phyloP scores from a whole-genome alignment of 37 sponge, comb jelly and placozoan genomes.

The Geodia barretti region DNA sequence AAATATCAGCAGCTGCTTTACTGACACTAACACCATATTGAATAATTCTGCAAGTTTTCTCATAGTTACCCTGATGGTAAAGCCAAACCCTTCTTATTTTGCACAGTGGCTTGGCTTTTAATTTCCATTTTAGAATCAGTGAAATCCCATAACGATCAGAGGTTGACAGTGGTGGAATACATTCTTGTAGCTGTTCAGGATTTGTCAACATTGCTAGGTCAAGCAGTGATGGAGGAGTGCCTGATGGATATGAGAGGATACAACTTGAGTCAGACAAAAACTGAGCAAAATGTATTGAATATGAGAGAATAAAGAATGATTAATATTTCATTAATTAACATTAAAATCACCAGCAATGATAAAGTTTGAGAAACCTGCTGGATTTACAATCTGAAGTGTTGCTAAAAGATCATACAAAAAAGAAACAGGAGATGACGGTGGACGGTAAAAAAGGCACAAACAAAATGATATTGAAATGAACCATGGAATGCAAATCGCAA shows the following conservation, averaged over 20 bases:
- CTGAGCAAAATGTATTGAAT: not conserved
- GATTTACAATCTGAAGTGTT: not conserved
- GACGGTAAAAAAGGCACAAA: slow-evolving; percentile 20
- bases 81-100: not conserved
- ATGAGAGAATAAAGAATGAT: not conserved
- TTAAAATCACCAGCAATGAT: not conserved
- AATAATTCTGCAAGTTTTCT: not conserved
- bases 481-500: not conserved
- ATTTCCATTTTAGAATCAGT: not conserved
- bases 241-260: slow-evolving; percentile 2
- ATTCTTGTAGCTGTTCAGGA: not conserved
- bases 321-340: not conserved
- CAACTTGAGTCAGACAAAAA: slow-evolving; percentile 18
- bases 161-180: slow-evolving; percentile 1
- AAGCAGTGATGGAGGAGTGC: not conserved
- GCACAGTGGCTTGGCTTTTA: not conserved
- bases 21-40: not conserved
- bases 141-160: not conserved
- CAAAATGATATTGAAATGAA: not conserved
- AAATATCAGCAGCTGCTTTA: not conserved
- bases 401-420: slow-evolving; percentile 14
- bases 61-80: not conserved
- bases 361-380: slow-evolving; percentile 10
- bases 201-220: not conserved
- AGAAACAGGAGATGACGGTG: slow-evolving; percentile 16